Conservation (phyloP, 2,797 vertebrate genomes). For the Gallirallus australis region DNA sequence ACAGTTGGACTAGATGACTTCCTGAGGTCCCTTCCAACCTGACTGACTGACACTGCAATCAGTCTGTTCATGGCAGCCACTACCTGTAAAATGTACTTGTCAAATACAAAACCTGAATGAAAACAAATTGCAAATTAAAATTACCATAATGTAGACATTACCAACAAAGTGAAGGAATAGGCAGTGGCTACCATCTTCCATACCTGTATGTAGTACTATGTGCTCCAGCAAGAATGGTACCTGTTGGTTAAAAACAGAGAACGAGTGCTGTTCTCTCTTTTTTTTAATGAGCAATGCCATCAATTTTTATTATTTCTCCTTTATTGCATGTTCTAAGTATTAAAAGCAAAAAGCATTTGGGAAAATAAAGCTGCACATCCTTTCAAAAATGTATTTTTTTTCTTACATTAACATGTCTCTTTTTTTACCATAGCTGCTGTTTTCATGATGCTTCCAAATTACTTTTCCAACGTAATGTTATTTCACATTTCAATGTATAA, state of each 20-base stretch:
- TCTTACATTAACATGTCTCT: background rate
- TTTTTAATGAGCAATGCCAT: background rate
- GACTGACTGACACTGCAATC: background rate
- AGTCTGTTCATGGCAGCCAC: background rate
- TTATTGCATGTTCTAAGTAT: background rate
- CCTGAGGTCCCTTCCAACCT: background rate
- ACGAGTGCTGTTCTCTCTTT: background rate
- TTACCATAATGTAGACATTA: slow-evolving; percentile 5
- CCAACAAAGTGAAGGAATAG: background rate
- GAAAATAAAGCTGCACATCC: background rate
- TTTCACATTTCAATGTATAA: background rate
- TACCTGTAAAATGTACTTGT: background rate
- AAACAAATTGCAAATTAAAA: slow-evolving; percentile 10
- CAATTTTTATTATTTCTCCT: background rate
- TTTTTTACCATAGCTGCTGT: background rate
- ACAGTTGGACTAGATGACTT: background rate
- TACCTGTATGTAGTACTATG: background rate
- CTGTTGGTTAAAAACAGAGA: background rate
- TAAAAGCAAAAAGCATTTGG: background rate
- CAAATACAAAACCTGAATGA: background rate
- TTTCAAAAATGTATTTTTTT: background rate
- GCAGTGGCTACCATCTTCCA: background rate
- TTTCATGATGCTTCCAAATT: background rate
- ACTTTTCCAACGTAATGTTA: background rate
- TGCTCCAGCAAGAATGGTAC: background rate